A percentile compares a stretch with the other conserved stretches of the same genome.
These are phyloP conservation scores for Jaculus jaculus DNA, from an alignment of 2,113 vertebrate species.

Conservation along the genomic window DNA sequence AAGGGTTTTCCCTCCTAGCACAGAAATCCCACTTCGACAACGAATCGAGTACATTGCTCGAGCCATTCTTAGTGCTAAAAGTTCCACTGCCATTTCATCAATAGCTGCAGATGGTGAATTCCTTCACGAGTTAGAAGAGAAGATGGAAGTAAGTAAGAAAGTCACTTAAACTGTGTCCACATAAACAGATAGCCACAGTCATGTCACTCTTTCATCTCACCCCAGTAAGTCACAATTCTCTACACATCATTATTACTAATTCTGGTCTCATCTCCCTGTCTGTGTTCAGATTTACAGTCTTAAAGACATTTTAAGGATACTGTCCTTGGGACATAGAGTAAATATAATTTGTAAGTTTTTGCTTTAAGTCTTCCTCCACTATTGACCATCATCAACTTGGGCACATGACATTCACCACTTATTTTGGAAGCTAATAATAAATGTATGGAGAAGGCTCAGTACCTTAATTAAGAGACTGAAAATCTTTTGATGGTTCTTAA, in stretches of 20 bases:
- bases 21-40: constrained; percentile 96
- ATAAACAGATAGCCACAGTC: not conserved
- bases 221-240: not conserved
- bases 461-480: constrained; percentile 3
- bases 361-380: not conserved
- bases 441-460: not conserved
- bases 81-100: constrained; percentile 92
- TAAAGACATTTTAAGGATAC: not conserved
- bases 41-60: constrained; percentile 96
- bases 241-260: not conserved
- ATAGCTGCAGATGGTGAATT: constrained; percentile 97
- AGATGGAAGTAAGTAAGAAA: constrained; percentile 92
- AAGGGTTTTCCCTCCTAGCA: constrained; percentile 84
- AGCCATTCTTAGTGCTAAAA: constrained; percentile 98
- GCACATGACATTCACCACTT: not conserved
- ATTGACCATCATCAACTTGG: not conserved
- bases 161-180: not conserved
- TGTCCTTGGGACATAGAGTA: not conserved
- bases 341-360: not conserved
- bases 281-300: not conserved
- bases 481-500: not conserved
- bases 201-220: not conserved
- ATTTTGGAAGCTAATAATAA: constrained; percentile 1
- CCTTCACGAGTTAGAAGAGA: constrained; percentile 96
- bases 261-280: not conserved